Percentiles rank a stretch among this genome's conserved stretches.
phyloP scores from a whole-genome alignment of 2,888 invertebrate genomes.

The Netelia melanura region DNA sequence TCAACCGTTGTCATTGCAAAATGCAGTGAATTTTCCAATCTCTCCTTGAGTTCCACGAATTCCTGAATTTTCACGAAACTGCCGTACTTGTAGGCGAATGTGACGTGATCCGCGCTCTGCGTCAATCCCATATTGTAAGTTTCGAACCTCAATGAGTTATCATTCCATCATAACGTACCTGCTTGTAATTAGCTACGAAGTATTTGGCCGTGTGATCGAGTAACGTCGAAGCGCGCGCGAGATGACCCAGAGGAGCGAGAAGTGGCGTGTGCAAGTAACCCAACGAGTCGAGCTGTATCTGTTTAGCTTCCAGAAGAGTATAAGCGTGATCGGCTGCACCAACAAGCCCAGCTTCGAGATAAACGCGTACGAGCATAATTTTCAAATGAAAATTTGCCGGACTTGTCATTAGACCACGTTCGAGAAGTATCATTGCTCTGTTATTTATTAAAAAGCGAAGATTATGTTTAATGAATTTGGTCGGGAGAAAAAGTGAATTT shows the following conservation, averaged over 20 bases:
- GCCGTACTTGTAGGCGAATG: constrained; percentile 97
- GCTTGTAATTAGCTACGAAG: constrained; percentile 95
- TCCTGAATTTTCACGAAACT: constrained; percentile 97
- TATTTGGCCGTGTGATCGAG: constrained; percentile 93
- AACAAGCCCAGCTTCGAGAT: constrained; percentile 86
- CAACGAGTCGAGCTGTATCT: constrained; percentile 96
- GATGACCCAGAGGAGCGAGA: constrained; percentile 90
- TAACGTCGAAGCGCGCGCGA: constrained; percentile 89
- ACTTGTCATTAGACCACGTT: constrained; percentile 85
- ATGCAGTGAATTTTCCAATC: constrained; percentile 93
- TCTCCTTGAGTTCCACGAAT: constrained; percentile 93
- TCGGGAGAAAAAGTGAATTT: constrained; percentile 12
- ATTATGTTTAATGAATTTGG: neutral
- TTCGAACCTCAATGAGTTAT: neutral
- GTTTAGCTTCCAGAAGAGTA: constrained; percentile 92
- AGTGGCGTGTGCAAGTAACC: constrained; percentile 94
- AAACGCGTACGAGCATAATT: constrained; percentile 92
- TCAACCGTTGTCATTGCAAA: constrained; percentile 89
- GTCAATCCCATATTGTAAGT: constrained; percentile 62
- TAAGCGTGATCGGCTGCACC: constrained; percentile 81
- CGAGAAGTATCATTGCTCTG: constrained; percentile 81
- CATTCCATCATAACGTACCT: constrained; percentile 87
- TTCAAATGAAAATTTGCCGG: constrained; percentile 96
- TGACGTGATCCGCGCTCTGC: constrained; percentile 95
- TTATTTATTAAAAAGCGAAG: constrained; percentile 47